Evolutionary conservation across 2,797 vertebrate genomes (phyloP).

Genomic region (Erithacus rubecula): DNA sequence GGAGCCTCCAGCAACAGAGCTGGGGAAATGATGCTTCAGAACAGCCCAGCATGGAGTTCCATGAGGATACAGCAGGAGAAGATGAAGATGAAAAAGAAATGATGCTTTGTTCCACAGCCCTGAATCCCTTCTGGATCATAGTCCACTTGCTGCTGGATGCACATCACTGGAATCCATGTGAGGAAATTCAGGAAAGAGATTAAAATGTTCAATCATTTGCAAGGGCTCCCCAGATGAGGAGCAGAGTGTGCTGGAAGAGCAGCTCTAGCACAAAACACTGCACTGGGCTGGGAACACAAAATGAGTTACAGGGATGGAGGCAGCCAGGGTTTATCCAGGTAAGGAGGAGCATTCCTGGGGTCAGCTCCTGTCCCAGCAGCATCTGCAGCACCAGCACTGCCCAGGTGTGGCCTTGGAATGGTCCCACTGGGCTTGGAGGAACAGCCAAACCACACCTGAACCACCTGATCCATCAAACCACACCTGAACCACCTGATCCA

Average conservation of each 20-base stretch:
- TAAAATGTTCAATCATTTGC: slow-evolving; percentile 37
- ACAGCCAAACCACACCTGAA: not conserved
- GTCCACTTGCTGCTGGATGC: not conserved
- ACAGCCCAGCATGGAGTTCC: not conserved
- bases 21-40: not conserved
- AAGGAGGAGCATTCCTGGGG: rapidly evolving
- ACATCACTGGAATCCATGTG: not conserved
- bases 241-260: not conserved
- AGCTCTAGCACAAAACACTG: not conserved
- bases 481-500: not conserved
- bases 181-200: not conserved
- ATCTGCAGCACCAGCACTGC: not conserved
- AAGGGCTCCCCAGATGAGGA: not conserved
- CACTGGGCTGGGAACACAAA: not conserved
- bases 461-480: too few species aligned
- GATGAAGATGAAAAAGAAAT: not conserved
- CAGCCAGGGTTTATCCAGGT: rapidly evolving
- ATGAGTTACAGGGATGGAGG: not conserved
- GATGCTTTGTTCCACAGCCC: not conserved
- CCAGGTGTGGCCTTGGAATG: rapidly evolving
- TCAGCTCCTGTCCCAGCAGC: not conserved
- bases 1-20: not conserved
- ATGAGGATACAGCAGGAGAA: not conserved
- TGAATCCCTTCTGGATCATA: slow-evolving; percentile 13
- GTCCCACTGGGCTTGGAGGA: not conserved